Conservation (phyloP, 2,797 vertebrate species). For the Alcedo atthis region DNA sequence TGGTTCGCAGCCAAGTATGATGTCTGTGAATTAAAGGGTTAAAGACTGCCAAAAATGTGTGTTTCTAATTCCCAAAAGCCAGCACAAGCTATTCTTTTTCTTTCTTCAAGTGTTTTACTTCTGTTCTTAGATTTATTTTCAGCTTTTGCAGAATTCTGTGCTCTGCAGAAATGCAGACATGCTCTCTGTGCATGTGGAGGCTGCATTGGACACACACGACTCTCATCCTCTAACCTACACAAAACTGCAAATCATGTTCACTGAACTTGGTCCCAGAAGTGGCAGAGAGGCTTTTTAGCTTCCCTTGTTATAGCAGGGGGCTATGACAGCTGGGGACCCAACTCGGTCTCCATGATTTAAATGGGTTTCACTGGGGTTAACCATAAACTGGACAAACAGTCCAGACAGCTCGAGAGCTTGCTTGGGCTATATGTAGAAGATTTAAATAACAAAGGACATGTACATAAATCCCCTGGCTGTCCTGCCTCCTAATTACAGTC, state of each 20-base stretch:
- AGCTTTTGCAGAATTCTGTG: background rate
- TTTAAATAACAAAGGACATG: slow-evolving; percentile 11
- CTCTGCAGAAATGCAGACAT: background rate
- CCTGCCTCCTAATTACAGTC: slow-evolving; percentile 4
- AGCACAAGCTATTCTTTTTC: background rate
- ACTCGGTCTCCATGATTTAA: background rate
- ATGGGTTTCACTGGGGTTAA: background rate
- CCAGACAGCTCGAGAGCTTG: background rate
- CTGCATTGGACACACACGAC: too few relatives aligned
- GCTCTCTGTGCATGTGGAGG: rapidly evolving
- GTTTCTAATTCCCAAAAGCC: background rate
- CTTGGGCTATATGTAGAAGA: background rate
- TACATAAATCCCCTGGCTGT: background rate
- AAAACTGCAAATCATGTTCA: background rate
- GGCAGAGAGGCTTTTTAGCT: background rate
- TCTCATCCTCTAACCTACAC: rapidly evolving
- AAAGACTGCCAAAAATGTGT: background rate
- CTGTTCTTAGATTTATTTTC: background rate
- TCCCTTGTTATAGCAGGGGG: background rate
- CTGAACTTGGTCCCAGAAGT: background rate
- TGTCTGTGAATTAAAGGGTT: background rate
- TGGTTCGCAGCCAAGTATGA: rapidly evolving
- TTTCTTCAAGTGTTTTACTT: background rate
- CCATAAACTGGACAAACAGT: background rate
- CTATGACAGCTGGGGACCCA: background rate